Evolutionary conservation across 2,797 vertebrate species (phyloP), one percentile per base, ranked within the genome.

Genomic region (Etheostoma perlongum): DNA sequence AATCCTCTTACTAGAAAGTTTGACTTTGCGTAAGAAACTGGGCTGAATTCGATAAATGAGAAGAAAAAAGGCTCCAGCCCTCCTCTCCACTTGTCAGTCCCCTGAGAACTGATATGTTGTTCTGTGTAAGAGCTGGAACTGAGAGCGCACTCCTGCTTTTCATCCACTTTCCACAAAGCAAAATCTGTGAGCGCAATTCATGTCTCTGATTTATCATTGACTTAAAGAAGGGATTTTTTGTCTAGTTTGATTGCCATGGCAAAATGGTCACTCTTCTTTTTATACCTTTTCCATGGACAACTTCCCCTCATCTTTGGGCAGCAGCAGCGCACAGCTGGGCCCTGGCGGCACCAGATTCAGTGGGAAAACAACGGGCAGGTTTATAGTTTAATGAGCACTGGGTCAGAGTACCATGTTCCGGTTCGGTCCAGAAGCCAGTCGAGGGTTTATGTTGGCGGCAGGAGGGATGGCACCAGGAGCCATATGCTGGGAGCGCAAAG

Each of bases 341-440:
- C 91, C 21, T 96, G 96, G 96, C 80, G 92, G n/a, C 92, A 96
- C 47, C 89, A 91, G 73, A 89, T 94, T 63, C 95, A 93, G 67
- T 96, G 96, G 96, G 77, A 95, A 77, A 96, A 93, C 85, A 95
- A 95, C 82, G 96, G 96, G 0, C 94, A 95, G 72, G 82, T 95
- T 57, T 95, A 93, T 70, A 94, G 94, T 57, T 85, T 96, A 15
- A 66, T 96, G 77, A 96, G 95, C 89, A 95, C 93, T 4, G 96
- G 94, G 0, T 86, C 90, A 1, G 92, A 93, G 76, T 94, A 92
- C 84, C 92, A 89, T 12, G 21, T 86, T 13, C 92, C 93, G 33
- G 60, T 86, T 49, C 84, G 79, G 42, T 85, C 93, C 23, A 88
- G 88, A 27, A 83, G 84, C 60, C 90, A 89, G 12, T 88, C 93